These are phyloP conservation scores for Heliconius sara DNA, from an alignment of 2,888 invertebrate species.

Conservation along the genomic window DNA sequence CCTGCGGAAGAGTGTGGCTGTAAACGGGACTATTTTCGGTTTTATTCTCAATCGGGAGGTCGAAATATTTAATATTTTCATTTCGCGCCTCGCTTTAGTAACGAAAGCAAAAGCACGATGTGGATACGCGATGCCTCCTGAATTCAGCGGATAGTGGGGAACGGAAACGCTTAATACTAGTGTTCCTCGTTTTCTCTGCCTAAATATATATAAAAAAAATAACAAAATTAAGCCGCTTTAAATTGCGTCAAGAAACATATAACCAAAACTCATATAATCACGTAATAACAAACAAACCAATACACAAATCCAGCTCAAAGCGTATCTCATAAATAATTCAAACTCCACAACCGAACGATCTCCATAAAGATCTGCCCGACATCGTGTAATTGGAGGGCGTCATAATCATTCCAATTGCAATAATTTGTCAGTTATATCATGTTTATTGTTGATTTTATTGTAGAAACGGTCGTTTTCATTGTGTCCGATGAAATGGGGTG, in stretches of 20 bases:
- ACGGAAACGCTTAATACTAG: too few species aligned
- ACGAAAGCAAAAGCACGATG: too few species aligned
- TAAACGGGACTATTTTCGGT: not conserved
- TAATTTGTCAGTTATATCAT: slow-evolving; percentile 62
- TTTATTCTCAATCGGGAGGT: not conserved
- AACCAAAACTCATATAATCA: not conserved
- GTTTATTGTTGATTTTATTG: slow-evolving; percentile 71
- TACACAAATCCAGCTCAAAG: not conserved
- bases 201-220: too few species aligned
- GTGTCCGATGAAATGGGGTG: slow-evolving; percentile 63
- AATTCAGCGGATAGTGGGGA: too few species aligned
- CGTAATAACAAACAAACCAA: not conserved
- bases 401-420: slow-evolving; percentile 58
- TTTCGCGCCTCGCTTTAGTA: too few species aligned
- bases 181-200: too few species aligned
- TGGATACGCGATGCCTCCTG: too few species aligned
- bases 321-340: slow-evolving; percentile 10
- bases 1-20: not conserved
- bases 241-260: not conserved
- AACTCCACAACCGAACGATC: slow-evolving; percentile 30
- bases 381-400: slow-evolving; percentile 43
- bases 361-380: slow-evolving; percentile 30
- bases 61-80: not conserved
- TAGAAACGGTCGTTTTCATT: slow-evolving; percentile 48
- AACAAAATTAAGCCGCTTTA: not conserved